Base-by-base conservation (phyloP, 2,113 vertebrate species). In the Heliornis fulica region DNA sequence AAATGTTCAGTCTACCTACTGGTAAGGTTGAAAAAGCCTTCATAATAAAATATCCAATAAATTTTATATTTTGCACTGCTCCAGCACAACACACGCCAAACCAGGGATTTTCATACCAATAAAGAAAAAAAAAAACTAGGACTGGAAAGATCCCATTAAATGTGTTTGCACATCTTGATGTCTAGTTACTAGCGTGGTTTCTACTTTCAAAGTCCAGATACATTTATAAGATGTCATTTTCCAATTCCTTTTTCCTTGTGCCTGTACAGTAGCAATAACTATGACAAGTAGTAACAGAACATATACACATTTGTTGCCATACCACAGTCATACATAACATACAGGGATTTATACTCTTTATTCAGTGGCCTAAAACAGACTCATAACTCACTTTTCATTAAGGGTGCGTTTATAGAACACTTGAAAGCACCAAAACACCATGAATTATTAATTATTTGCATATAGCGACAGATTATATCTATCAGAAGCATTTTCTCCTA, bases 371-470 rank as follows among this genome's bases (percentile, higher is more conserved):
- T 28, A 36, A 82, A 81, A 87, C 20, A 77, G 68, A 95, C n/a
- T n/a, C n/a, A 56, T 1, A 0, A 70, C 34, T 64, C 48, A 40
- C 32, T 83, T 94, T 56, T 76, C 17, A 31, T 51, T 83, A 82
- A 79, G 2, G 11, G 21, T 25, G 22, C 28, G 41, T 48, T 83
- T 89, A 77, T 51, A 65, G 66, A 87, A 64, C n/a, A 20, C 25
- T 75, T 76, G 5, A 64, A 75, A 70, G 43, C 40, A 53, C n/a
- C 14, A 81, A 87, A 87, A 16, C 12, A 77, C 22, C 10, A 45
- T 80, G 15, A 83, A 72, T 89, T 78, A 79, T 77, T 68, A 53
- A 80, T 69, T 48, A 34, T 76, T 87, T 94, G 34, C 41, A 68
- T 68, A 50, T 0, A 48, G 10, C 40, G 29, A 54, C 11, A 74